phyloP scores from a whole-genome alignment of 2,797 vertebrate species.

The Fringilla coelebs region DNA sequence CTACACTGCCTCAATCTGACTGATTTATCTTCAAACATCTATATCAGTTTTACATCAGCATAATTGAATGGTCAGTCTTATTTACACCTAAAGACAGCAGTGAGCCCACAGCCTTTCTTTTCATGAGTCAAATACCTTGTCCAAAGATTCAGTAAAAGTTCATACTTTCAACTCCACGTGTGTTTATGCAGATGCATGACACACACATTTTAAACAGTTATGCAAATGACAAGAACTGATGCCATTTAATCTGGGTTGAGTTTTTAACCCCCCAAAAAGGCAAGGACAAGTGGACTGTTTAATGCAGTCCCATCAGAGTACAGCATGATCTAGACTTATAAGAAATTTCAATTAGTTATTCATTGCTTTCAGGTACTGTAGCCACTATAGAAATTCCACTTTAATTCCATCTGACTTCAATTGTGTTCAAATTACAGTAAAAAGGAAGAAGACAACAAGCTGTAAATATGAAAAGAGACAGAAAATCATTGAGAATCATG shows the following conservation, averaged over 20 bases:
- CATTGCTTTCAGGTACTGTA: conserved; percentile 68
- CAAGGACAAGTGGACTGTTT: neutral
- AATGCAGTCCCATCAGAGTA: neutral
- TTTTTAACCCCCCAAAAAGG: neutral
- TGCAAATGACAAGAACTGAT: neutral
- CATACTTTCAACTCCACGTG: neutral
- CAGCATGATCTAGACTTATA: neutral
- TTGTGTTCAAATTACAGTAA: conserved; percentile 86
- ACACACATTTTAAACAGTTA: neutral
- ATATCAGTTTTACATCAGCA: neutral
- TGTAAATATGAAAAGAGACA: conserved; percentile 98
- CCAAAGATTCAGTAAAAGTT: neutral
- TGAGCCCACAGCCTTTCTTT: neutral
- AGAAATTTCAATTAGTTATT: conserved; percentile 31
- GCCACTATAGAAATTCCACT: conserved; percentile 81
- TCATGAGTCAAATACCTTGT: neutral
- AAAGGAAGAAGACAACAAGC: conserved; percentile 92
- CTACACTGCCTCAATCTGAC: neutral
- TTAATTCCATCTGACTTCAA: conserved; percentile 90
- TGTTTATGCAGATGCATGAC: neutral
- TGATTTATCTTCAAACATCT: neutral
- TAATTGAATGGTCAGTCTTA: neutral
- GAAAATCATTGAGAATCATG: conserved; percentile 98
- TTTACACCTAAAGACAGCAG: neutral
- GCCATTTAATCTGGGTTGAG: neutral